phyloP scores from a whole-genome alignment of 2,113 vertebrate species.

The Platycercus adscitus region DNA sequence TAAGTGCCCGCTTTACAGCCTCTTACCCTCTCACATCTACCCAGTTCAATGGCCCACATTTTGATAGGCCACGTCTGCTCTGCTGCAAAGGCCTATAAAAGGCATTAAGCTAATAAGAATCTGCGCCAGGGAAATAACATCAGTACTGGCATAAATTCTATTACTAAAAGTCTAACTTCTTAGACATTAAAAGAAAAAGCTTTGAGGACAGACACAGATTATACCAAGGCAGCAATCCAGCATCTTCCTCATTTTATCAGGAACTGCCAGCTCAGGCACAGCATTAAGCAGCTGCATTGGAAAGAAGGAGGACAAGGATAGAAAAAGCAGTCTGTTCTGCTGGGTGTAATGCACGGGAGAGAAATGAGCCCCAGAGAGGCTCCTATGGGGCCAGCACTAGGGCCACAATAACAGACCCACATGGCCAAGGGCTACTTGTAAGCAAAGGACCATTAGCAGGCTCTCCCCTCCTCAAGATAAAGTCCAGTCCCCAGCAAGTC shows the following conservation, averaged over 20 bases:
- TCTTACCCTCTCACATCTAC: not conserved
- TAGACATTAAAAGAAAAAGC: not conserved
- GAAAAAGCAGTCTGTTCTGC: not conserved
- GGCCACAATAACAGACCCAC: not conserved
- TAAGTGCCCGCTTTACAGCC: not conserved
- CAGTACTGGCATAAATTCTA: not conserved
- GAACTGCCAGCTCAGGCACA: not conserved
- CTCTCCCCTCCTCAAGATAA: not conserved
- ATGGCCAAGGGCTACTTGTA: not conserved
- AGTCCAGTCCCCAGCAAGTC: not conserved
- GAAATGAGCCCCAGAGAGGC: not conserved
- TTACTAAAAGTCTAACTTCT: not conserved
- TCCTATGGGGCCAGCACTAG: not conserved
- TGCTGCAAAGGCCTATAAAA: not conserved
- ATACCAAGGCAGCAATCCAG: not conserved
- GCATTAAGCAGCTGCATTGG: not conserved
- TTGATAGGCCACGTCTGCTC: not conserved
- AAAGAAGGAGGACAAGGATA: not conserved
- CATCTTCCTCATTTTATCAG: not conserved
- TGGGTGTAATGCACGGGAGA: not conserved
- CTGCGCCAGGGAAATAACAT: not conserved
- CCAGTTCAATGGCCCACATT: not conserved
- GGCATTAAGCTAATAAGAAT: not conserved
- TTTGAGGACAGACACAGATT: not conserved
- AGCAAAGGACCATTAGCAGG: not conserved